phyloP scores from a whole-genome alignment of 2,888 invertebrate genomes.

The Hydroisotoma schaefferi region DNA sequence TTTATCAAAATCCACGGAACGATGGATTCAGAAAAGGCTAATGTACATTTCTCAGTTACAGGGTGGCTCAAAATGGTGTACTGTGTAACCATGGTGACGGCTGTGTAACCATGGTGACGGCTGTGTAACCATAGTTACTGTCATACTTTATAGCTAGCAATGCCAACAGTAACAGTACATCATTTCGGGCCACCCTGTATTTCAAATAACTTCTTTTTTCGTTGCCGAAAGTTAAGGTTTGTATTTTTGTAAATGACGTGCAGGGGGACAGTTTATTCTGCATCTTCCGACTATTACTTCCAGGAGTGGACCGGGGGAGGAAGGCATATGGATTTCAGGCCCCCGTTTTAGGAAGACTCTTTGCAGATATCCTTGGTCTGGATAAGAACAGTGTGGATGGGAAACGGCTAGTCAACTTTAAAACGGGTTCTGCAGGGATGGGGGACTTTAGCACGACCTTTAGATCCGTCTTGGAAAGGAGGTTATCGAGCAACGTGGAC shows the following conservation, averaged over 20 bases:
- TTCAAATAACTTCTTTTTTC: conserved; percentile 1
- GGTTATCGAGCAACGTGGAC: conserved; percentile 15
- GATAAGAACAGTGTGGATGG: conserved; percentile 35
- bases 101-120: too few relatives aligned
- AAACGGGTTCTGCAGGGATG: conserved; percentile 20
- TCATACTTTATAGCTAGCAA: not conserved
- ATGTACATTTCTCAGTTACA: conserved; percentile 24
- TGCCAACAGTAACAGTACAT: not conserved
- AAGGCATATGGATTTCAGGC: conserved; percentile 41
- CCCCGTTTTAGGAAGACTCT: conserved; percentile 30
- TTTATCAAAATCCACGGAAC: conserved; percentile 26
- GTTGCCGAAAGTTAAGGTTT: conserved; percentile 3
- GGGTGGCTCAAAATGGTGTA: not conserved
- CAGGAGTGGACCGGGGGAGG: conserved; percentile 35
- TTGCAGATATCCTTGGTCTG: conserved; percentile 39
- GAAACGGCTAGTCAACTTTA: conserved; percentile 34
- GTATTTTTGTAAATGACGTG: conserved; percentile 9
- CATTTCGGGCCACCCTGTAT: too few relatives aligned
- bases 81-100: not conserved
- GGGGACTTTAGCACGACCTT: conserved; percentile 37
- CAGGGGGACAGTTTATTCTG: conserved; percentile 46
- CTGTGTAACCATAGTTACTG: not conserved
- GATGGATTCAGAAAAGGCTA: conserved; percentile 28
- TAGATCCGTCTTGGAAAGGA: conserved; percentile 15
- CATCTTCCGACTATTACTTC: conserved; percentile 35